Evolutionary conservation across 23 tunicate species (phyloP).

Genomic region (Oikopleura albicans): DNA sequence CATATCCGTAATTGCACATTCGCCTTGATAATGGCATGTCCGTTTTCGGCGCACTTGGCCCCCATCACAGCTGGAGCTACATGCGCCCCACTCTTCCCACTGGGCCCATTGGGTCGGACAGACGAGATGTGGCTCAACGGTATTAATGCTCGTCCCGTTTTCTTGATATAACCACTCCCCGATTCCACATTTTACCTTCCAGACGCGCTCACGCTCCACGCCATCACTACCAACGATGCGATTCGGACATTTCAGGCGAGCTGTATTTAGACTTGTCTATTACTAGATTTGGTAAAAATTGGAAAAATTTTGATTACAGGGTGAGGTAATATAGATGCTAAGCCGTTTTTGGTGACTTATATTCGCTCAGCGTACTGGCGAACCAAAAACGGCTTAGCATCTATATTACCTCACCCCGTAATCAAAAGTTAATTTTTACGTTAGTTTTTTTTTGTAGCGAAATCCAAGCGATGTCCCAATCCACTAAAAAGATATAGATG

Average conservation of each 20-base stretch:
- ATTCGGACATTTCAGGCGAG: not conserved
- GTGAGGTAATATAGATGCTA: no score
- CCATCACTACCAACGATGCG: not conserved
- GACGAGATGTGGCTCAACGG: not conserved
- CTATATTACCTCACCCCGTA: no score
- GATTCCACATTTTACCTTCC: constrained; percentile 16
- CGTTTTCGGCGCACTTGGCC: not conserved
- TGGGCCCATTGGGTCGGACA: not conserved
- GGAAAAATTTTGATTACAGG: no score
- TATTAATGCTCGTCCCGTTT: not conserved
- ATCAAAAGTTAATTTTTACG: no score
- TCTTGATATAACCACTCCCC: not conserved
- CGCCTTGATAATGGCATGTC: not conserved
- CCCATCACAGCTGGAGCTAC: constrained; percentile 15
- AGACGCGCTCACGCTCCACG: not conserved
- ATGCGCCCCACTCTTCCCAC: constrained; percentile 8
- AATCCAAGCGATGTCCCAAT: no score
- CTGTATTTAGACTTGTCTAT: no score
- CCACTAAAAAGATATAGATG: no score
- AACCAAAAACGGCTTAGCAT: no score
- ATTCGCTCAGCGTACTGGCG: no score
- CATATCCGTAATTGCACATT: not conserved
- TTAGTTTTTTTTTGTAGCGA: no score
- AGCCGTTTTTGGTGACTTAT: no score
- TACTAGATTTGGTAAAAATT: no score